Evolutionary conservation across 2,888 invertebrate species (phyloP), one percentile per base, ranked within the genome.

Genomic region (Lasioglossum leucozonium): DNA sequence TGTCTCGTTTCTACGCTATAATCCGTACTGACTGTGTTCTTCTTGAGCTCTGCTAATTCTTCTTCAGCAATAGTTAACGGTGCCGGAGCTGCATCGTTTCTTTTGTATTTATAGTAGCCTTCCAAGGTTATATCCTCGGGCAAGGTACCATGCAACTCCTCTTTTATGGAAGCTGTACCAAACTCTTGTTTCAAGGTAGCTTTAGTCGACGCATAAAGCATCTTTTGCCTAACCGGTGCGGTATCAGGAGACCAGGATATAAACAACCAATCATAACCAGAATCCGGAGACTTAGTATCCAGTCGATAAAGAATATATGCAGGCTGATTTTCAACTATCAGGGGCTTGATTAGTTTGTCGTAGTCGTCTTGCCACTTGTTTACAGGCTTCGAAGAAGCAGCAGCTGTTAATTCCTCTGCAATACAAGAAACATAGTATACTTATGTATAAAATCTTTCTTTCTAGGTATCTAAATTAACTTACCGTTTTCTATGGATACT

Each of bases 131-230:
- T 96, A 94, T 99, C 99, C 87, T 97, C 97, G 96, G 98, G 94
- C 0, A 95, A 95, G 22, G 99, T 99, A 42, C 98, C 99, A 95
- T 99, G 99, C 91, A 99, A 95, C 95, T 99, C 99, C 94, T 99
- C 98, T 92, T 98, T 98, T 83, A 99, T 99, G 92, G 98, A 98
- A 0, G 98, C 97, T 8, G 98, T 97, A 0, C 99, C 99, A 95
- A 99, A 99, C 95, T 99, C 99, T 93, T 97, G 97, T 95, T 99
- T 99, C 44, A 99, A 96, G 0, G 99, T 99, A 0, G 99, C 98
- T 95, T 99, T 98, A 0, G 99, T 99, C 0, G 99, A 99, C 0
- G 99, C 99, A 93, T 99, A 99, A 78, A 99, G 95, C 99, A 99
- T 99, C 95, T 99, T 99, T 93, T 99, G 97, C 81, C 99, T 96